A percentile compares a stretch with the other conserved stretches of the same genome.
phyloP scores from a whole-genome alignment of 2,888 invertebrate genomes.

The Bellardia pandia region DNA sequence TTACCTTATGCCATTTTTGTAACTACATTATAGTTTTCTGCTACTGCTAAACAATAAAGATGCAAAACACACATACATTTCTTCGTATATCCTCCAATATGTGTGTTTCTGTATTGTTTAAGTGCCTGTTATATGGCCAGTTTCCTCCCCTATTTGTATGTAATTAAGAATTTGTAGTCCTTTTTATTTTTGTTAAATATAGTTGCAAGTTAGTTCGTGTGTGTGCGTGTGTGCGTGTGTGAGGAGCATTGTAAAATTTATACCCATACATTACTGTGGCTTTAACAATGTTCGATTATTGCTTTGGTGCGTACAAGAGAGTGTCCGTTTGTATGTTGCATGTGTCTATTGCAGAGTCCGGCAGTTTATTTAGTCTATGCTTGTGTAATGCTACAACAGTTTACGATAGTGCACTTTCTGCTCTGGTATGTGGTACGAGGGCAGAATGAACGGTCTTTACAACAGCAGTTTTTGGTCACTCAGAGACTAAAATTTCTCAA shows the following conservation, averaged over 20 bases:
- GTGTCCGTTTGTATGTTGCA: background rate
- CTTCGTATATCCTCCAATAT: background rate
- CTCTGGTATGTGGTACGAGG: background rate
- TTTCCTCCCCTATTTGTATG: conserved; percentile 11
- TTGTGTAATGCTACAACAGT: conserved; percentile 31
- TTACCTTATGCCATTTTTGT: conserved; percentile 46
- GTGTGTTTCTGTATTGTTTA: background rate
- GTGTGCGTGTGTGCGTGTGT: background rate
- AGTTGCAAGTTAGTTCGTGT: background rate
- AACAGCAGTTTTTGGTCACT: too few species aligned
- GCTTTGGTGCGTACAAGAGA: conserved; percentile 33
- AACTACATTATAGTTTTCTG: conserved; percentile 10
- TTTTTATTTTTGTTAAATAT: background rate
- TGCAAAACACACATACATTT: background rate
- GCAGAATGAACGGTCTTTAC: background rate
- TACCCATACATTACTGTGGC: conserved; percentile 42
- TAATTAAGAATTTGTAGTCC: conserved; percentile 29
- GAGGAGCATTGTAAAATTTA: conserved; percentile 7
- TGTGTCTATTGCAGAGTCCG: conserved; percentile 17
- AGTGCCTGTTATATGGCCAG: conserved; percentile 39
- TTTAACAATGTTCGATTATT: conserved; percentile 48
- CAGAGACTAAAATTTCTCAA: too few species aligned
- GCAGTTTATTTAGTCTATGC: conserved; percentile 18
- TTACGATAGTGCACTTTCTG: conserved; percentile 34
- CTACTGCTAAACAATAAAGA: background rate